phyloP scores from a whole-genome alignment of 2,888 invertebrate species.

The Papilio elwesi region DNA sequence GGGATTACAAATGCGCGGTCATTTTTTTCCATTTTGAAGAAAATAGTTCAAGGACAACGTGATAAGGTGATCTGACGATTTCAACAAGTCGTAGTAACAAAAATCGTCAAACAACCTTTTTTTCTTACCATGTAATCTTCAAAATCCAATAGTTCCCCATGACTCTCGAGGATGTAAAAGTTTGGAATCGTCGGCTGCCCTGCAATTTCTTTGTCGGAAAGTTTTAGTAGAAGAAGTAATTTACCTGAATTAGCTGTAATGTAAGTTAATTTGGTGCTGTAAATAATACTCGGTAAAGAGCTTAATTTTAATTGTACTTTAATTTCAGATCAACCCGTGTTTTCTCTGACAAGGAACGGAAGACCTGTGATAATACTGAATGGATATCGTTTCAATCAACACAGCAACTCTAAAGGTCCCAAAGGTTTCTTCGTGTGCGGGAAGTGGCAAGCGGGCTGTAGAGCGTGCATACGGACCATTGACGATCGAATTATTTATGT shows the following conservation, averaged over 20 bases:
- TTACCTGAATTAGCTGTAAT: conserved; percentile 1
- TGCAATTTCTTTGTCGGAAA: too few relatives aligned
- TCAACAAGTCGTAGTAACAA: too few relatives aligned
- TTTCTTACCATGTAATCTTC: too few relatives aligned
- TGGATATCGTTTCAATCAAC: conserved; percentile 54
- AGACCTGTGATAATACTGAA: conserved; percentile 44
- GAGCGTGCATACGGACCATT: conserved; percentile 48
- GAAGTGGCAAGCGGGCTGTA: conserved; percentile 48
- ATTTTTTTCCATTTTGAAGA: too few relatives aligned
- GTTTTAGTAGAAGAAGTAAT: neutral
- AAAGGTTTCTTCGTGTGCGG: conserved; percentile 53
- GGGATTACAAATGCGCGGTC: too few relatives aligned
- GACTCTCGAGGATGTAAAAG: too few relatives aligned
- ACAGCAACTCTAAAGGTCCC: conserved; percentile 50
- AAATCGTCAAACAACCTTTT: too few relatives aligned
- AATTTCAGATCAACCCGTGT: conserved; percentile 40
- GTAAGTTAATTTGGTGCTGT: conserved; percentile 23
- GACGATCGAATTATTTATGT: conserved; percentile 42
- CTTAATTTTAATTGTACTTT: neutral
- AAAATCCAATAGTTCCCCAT: too few relatives aligned
- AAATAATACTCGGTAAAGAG: conserved; percentile 4
- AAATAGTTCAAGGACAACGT: too few relatives aligned
- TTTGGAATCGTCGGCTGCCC: too few relatives aligned
- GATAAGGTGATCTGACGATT: too few relatives aligned
- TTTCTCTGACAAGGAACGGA: conserved; percentile 45